Evolutionary conservation across 1,140 invertebrate genomes (phyloP).

Genomic region (Myzus persicae): DNA sequence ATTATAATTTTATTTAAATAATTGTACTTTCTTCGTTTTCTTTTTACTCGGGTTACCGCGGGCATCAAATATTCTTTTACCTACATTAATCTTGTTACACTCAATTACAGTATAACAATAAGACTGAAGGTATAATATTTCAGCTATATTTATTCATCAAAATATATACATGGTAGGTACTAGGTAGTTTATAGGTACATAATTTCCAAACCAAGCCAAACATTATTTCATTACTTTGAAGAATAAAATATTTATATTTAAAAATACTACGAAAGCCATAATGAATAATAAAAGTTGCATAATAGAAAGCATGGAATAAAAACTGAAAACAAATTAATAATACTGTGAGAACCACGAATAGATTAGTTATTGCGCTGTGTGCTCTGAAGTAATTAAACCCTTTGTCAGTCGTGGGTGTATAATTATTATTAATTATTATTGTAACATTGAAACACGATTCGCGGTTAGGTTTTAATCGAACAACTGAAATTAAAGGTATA

Average conservation of each 20-base stretch:
- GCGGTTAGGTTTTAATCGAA: neutral
- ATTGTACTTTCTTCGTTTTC: neutral
- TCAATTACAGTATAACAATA: neutral
- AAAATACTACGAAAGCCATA: neutral
- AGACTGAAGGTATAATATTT: neutral
- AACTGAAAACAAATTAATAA: neutral
- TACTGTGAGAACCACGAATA: neutral
- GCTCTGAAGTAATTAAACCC: conserved; percentile 21
- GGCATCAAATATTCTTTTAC: neutral
- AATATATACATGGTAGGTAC: neutral
- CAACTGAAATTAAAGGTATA: neutral
- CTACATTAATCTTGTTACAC: neutral
- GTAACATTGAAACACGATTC: neutral
- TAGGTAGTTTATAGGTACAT: neutral
- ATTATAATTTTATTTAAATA: neutral
- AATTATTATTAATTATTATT: conserved; percentile 16
- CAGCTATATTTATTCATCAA: neutral
- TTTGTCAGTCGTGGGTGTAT: neutral
- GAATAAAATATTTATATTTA: neutral
- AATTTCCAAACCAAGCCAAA: neutral
- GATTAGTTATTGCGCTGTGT: neutral
- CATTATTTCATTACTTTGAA: neutral
- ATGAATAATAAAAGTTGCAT: neutral
- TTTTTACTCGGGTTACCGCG: neutral
- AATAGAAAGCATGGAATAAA: neutral